phyloP scores from a whole-genome alignment of 2,888 invertebrate species.

The Drosophila vallismaia region DNA sequence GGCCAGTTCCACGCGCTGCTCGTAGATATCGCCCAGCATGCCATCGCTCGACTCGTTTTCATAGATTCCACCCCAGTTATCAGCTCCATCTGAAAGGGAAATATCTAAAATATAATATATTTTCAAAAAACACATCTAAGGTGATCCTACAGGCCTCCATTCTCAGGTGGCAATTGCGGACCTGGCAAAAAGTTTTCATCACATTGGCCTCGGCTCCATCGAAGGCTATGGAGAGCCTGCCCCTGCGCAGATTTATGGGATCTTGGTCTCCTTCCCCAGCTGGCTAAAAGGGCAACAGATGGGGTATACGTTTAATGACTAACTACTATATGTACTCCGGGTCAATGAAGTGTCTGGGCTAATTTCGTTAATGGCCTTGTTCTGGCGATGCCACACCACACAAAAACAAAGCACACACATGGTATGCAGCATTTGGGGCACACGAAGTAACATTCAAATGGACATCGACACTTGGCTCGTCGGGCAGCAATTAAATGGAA shows the following conservation, averaged over 20 bases:
- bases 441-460: conserved; percentile 38
- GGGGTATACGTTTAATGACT: conserved; percentile 52
- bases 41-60: conserved; percentile 81
- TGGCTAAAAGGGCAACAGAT: conserved; percentile 53
- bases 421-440: conserved; percentile 1
- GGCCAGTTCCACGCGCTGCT: conserved; percentile 79
- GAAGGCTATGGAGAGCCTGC: conserved; percentile 69
- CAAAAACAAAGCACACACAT: conserved; percentile 7
- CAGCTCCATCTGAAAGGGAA: conserved; percentile 72
- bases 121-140: too few species aligned
- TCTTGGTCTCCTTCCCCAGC: conserved; percentile 78
- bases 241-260: conserved; percentile 63
- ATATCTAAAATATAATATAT: neutral
- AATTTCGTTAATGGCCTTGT: conserved; percentile 72
- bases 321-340: conserved; percentile 39
- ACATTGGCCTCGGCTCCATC: conserved; percentile 80
- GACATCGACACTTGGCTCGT: conserved; percentile 67
- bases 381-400: conserved; percentile 49
- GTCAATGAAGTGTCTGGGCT: conserved; percentile 64
- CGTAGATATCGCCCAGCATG: conserved; percentile 81
- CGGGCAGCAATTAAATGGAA: conserved; percentile 74
- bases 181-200: conserved; percentile 76
- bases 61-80: conserved; percentile 81
- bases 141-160: conserved; percentile 70
- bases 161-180: conserved; percentile 79